Conservation (phyloP, 2,888 invertebrate species). For the Cerastoderma edule region DNA sequence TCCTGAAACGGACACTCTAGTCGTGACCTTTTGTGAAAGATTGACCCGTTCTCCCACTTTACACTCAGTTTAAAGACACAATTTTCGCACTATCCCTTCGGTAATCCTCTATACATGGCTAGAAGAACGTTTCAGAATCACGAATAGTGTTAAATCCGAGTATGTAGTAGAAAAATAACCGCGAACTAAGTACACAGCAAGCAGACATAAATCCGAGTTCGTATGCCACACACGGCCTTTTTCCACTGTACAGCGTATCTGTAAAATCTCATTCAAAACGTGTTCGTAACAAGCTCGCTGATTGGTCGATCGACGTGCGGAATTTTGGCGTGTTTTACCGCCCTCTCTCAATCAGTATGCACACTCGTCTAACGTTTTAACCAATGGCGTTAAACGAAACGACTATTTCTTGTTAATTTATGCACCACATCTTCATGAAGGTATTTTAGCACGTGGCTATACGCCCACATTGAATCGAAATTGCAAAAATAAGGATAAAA, state of each 20-base stretch:
- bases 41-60: slow-evolving; percentile 3
- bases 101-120: slow-evolving; percentile 57
- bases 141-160: slow-evolving; percentile 33
- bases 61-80: slow-evolving; percentile 6
- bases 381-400: slow-evolving; percentile 30
- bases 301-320: slow-evolving; percentile 41
- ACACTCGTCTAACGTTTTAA: slow-evolving; percentile 7
- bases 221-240: slow-evolving; percentile 75
- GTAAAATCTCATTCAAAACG: slow-evolving; percentile 74
- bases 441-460: neutral
- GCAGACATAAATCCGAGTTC: slow-evolving; percentile 54
- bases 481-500: too few relatives aligned
- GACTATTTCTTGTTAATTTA: neutral
- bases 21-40: slow-evolving; percentile 14
- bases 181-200: slow-evolving; percentile 21
- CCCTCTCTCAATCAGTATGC: slow-evolving; percentile 27
- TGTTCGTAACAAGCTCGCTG: slow-evolving; percentile 38
- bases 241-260: slow-evolving; percentile 77
- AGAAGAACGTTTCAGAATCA: neutral
- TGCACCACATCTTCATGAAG: neutral
- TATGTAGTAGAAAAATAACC: slow-evolving; percentile 23
- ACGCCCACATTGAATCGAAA: neutral
- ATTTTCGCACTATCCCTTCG: slow-evolving; percentile 35
- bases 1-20: slow-evolving; percentile 9
- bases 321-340: neutral